These are phyloP conservation scores for Choloepus hoffmanni DNA, from an alignment of 2,113 vertebrate species.

Conservation along the genomic window DNA sequence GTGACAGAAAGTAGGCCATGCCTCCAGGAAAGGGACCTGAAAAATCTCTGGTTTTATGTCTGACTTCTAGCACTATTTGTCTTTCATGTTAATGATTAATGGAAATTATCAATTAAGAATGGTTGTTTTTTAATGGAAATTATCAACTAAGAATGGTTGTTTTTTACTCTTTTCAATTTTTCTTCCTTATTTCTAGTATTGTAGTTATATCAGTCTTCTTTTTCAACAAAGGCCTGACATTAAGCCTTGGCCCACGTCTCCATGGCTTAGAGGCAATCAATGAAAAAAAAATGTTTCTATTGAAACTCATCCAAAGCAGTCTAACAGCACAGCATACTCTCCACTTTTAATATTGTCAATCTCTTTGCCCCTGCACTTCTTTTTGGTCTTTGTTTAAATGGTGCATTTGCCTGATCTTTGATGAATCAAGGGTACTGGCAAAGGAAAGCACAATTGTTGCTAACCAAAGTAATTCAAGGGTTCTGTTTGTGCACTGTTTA, in stretches of 20 bases:
- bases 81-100: background rate
- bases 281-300: background rate
- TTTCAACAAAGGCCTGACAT: background rate
- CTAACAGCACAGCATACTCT: background rate
- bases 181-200: background rate
- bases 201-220: background rate
- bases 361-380: background rate
- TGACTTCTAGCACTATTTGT: background rate
- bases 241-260: background rate
- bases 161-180: background rate
- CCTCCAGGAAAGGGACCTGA: background rate
- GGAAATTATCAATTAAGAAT: background rate
- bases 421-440: background rate
- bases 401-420: background rate
- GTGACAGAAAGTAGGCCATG: background rate
- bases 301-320: background rate
- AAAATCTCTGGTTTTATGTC: background rate
- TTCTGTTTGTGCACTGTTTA: background rate
- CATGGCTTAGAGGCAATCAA: background rate
- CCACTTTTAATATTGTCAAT: background rate
- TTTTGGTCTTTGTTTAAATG: background rate
- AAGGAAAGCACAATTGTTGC: background rate
- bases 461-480: background rate
- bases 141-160: background rate
- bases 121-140: background rate